Conservation (phyloP, 2,113 vertebrate genomes). For the Paracanthobrama guichenoti region DNA sequence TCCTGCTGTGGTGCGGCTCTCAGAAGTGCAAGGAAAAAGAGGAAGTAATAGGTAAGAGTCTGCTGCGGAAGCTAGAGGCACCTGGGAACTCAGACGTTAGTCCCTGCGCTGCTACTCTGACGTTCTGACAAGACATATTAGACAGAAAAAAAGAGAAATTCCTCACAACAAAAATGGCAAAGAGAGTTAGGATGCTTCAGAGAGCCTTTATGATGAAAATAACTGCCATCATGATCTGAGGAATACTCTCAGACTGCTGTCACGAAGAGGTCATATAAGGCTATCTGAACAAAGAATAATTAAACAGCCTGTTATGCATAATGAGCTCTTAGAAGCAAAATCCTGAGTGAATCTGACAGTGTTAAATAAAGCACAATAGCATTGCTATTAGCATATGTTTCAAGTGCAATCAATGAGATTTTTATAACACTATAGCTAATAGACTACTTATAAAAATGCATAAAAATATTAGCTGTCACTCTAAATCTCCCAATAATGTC, state of each 20-base stretch:
- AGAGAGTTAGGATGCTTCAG: constrained; percentile 1
- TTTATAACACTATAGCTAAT: no score
- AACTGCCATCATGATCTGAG: background rate
- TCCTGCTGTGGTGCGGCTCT: constrained; percentile 28
- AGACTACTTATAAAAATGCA: no score
- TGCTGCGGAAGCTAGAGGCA: constrained; percentile 20
- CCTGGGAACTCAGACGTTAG: constrained; percentile 40
- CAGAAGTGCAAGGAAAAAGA: constrained; percentile 45
- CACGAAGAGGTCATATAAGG: background rate
- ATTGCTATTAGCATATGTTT: background rate
- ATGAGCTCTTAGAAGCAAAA: background rate
- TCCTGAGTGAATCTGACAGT: constrained; percentile 13
- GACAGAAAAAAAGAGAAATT: constrained; percentile 21
- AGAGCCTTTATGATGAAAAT: constrained; percentile 21
- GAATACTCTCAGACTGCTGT: background rate
- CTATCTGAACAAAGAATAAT: background rate
- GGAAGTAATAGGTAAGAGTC: constrained; percentile 47
- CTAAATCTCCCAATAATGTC: no score
- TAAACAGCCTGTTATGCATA: constrained; percentile 7
- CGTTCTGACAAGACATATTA: constrained; percentile 37
- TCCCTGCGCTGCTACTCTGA: constrained; percentile 26
- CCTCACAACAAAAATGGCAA: constrained; percentile 24
- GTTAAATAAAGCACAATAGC: background rate
- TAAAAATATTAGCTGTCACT: no score
- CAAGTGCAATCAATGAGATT: background rate